Percentiles rank a stretch among this genome's conserved stretches.
These are phyloP conservation scores for Rhingia campestris DNA, from an alignment of 2,888 invertebrate species.

Conservation along the genomic window DNA sequence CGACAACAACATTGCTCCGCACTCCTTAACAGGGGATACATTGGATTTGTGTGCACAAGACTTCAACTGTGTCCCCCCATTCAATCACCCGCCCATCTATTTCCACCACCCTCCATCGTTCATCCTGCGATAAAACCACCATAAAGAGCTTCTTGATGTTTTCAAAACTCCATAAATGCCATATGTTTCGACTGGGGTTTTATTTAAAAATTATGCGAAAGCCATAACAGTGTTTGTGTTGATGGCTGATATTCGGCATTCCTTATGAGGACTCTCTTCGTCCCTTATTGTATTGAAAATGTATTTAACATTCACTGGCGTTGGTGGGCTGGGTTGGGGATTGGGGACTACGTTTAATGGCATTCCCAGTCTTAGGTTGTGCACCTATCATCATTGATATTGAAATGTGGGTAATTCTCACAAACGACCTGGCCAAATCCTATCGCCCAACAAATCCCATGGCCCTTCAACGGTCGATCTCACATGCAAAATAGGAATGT, in stretches of 20 bases:
- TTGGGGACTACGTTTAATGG: constrained; percentile 3
- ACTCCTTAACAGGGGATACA: constrained; percentile 9
- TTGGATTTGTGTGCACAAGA: constrained; percentile 53
- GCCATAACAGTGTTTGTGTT: constrained; percentile 48
- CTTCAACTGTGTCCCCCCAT: constrained; percentile 37
- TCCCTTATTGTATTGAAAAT: constrained; percentile 43
- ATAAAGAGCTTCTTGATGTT: constrained; percentile 71
- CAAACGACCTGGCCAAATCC: constrained; percentile 38
- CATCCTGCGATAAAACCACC: constrained; percentile 63
- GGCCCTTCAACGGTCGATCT: neutral
- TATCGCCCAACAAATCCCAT: neutral
- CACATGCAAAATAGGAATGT: constrained; percentile 51
- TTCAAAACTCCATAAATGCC: constrained; percentile 74
- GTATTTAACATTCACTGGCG: constrained; percentile 52
- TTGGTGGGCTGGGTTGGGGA: neutral
- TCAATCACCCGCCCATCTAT: constrained; percentile 30
- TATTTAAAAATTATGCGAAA: constrained; percentile 71
- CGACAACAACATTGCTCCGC: constrained; percentile 36
- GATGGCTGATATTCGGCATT: constrained; percentile 61
- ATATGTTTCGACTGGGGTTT: constrained; percentile 69
- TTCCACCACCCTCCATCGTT: constrained; percentile 62
- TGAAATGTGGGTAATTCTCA: constrained; percentile 64
- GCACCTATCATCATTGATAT: constrained; percentile 60
- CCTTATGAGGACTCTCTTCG: constrained; percentile 10
- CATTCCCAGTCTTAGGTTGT: constrained; percentile 14